Conservation (phyloP, 2,888 invertebrate species). For the Artemia sinica region DNA sequence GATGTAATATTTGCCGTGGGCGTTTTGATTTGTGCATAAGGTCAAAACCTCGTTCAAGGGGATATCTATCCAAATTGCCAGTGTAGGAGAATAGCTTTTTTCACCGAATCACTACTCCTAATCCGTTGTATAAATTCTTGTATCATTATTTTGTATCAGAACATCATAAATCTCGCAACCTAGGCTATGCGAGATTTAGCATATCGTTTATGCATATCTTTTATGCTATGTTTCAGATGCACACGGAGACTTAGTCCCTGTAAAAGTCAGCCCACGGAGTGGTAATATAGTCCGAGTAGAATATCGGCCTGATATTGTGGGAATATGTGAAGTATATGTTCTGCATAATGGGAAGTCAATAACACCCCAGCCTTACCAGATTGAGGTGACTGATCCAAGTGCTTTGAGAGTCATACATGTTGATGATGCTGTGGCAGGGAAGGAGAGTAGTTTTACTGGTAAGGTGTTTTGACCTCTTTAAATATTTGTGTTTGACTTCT, state of each 20-base stretch:
- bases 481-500: not conserved
- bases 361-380: constrained; percentile 43
- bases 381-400: constrained; percentile 46
- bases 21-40: no score
- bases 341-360: constrained; percentile 43
- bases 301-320: constrained; percentile 56
- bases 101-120: no score
- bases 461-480: not conserved
- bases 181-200: no score
- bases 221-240: constrained; percentile 32
- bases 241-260: constrained; percentile 36
- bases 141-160: no score
- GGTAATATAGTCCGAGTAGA: constrained; percentile 42
- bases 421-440: constrained; percentile 33
- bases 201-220: no score
- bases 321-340: constrained; percentile 51
- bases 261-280: constrained; percentile 32
- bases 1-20: no score
- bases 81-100: no score
- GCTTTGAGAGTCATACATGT: constrained; percentile 35
- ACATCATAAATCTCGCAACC: no score
- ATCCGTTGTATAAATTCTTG: no score
- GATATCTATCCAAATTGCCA: no score
- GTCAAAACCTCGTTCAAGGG: no score
- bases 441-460: constrained; percentile 34